Percentiles rank a stretch among this genome's conserved stretches.
Evolutionary conservation across 2,888 invertebrate species (phyloP).

Genomic region (Therioaphis trifolii): DNA sequence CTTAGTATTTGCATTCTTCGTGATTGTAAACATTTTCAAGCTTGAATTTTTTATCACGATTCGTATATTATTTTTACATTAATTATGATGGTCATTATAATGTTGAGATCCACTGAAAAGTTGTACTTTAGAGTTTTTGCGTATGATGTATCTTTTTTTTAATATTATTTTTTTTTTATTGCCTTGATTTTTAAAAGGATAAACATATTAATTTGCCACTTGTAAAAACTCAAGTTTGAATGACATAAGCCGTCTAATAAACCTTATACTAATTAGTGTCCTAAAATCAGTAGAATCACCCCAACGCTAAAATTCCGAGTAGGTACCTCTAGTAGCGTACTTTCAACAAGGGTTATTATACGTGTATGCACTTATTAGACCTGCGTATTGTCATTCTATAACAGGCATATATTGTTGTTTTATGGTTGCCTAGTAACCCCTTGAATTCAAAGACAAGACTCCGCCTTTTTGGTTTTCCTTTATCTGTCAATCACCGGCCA

Average conservation of each 20-base stretch:
- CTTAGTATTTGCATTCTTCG: neutral
- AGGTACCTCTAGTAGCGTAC: conserved; percentile 54
- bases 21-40: neutral
- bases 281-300: conserved; percentile 52
- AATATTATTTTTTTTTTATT: conserved; percentile 17
- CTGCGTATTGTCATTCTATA: conserved; percentile 55
- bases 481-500: conserved; percentile 62
- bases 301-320: conserved; percentile 47
- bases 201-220: conserved; percentile 55
- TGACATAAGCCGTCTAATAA: conserved; percentile 55
- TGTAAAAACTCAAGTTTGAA: conserved; percentile 52
- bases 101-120: neutral
- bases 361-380: conserved; percentile 57
- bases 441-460: conserved; percentile 60
- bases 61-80: no score
- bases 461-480: conserved; percentile 61
- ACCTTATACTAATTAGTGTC: conserved; percentile 56
- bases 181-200: conserved; percentile 15
- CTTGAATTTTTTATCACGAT: no score
- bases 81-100: neutral
- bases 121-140: neutral
- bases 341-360: conserved; percentile 56
- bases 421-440: conserved; percentile 62
- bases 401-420: conserved; percentile 59
- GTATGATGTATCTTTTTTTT: neutral